phyloP scores from a whole-genome alignment of 2,888 invertebrate genomes.

The Macrophya annulata region DNA sequence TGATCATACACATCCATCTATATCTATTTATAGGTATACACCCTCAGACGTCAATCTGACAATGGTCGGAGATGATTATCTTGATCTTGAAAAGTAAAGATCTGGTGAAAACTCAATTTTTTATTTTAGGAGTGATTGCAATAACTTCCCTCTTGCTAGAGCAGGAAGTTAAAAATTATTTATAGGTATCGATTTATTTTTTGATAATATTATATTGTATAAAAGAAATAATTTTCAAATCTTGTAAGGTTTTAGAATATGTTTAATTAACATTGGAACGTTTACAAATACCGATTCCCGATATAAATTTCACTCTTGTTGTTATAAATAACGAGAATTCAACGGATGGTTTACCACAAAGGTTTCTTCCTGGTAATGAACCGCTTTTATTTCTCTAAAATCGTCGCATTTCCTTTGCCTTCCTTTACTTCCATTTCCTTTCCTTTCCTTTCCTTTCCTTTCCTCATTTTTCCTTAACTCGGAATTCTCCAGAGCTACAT shows the following conservation, averaged over 20 bases:
- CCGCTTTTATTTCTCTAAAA: not conserved
- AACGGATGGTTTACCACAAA: not conserved
- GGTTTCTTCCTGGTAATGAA: not conserved
- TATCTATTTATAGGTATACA: too few species aligned
- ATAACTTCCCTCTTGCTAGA: too few species aligned
- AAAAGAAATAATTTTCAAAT: too few species aligned
- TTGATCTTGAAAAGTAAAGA: too few species aligned
- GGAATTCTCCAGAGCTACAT: not conserved
- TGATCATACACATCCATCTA: too few species aligned
- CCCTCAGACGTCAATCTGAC: too few species aligned
- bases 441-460: not conserved
- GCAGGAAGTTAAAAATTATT: too few species aligned
- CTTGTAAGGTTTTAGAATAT: not conserved
- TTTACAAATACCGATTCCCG: not conserved
- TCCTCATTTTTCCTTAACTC: not conserved
- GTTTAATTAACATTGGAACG: not conserved
- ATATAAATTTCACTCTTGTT: not conserved
- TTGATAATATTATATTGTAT: not conserved
- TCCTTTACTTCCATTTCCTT: not conserved
- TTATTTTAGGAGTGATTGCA: too few species aligned
- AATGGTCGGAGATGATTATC: too few species aligned
- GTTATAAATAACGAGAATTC: constrained; percentile 16
- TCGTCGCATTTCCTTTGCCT: not conserved
- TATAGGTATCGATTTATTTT: not conserved
- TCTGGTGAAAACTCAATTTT: too few species aligned